These are phyloP conservation scores for Eupeodes luniger DNA, from an alignment of 2,888 invertebrate species.

Conservation along the genomic window DNA sequence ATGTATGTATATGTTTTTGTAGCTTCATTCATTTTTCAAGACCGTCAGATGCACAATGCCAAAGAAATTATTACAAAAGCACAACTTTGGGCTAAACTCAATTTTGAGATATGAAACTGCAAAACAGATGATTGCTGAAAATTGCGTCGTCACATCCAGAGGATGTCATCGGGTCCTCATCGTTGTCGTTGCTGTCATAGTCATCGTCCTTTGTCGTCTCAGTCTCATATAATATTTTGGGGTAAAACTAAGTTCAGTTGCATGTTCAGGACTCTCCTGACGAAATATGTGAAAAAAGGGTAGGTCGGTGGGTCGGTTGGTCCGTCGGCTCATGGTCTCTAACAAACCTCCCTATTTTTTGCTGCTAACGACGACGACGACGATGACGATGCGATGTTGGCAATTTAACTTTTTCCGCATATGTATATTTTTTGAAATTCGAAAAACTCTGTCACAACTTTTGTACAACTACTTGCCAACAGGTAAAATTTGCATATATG, in stretches of 20 bases:
- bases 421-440: constrained; percentile 7
- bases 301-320: constrained; percentile 18
- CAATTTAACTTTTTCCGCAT: constrained; percentile 66
- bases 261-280: constrained; percentile 21
- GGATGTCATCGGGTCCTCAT: constrained; percentile 30
- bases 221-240: not conserved
- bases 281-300: not conserved
- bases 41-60: constrained; percentile 60
- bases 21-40: constrained; percentile 9
- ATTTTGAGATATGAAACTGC: constrained; percentile 67
- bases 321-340: not conserved
- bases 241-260: not conserved
- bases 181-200: not conserved
- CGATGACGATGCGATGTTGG: constrained; percentile 21
- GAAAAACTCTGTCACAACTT: constrained; percentile 42
- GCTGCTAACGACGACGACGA: not conserved
- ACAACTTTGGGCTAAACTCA: constrained; percentile 62
- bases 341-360: constrained; percentile 7
- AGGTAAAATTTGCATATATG: constrained; percentile 32
- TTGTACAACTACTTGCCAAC: constrained; percentile 39
- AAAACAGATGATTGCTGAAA: constrained; percentile 69
- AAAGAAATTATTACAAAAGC: constrained; percentile 52
- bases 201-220: constrained; percentile 12
- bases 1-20: not conserved
- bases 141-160: constrained; percentile 67